Percentiles rank a stretch among this genome's conserved stretches.
These are phyloP conservation scores for Periophthalmus magnuspinnatus DNA, from an alignment of 2,797 vertebrate species.

Conservation along the genomic window DNA sequence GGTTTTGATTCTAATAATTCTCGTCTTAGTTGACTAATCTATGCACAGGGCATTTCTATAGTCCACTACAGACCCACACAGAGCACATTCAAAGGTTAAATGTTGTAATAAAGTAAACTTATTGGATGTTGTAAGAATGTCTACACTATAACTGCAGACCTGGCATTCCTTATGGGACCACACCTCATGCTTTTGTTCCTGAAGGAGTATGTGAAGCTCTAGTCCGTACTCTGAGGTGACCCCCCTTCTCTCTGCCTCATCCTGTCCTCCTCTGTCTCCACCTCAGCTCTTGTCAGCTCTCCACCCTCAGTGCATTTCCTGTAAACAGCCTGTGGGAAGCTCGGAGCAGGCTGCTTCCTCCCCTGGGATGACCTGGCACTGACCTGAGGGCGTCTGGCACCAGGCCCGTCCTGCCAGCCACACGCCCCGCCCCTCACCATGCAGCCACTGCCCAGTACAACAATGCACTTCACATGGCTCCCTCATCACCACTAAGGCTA, in stretches of 20 bases:
- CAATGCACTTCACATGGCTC: constrained; percentile 69
- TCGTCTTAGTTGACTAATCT: no score
- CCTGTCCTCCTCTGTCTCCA: constrained; percentile 60
- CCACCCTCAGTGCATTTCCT: constrained; percentile 89
- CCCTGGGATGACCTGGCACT: constrained; percentile 87
- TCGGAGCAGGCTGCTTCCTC: constrained; percentile 84
- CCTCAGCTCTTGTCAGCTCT: constrained; percentile 58
- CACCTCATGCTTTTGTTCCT: constrained; percentile 73
- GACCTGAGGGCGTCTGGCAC: constrained; percentile 79
- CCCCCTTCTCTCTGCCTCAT: constrained; percentile 40
- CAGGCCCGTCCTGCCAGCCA: constrained; percentile 70
- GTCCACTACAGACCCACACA: no score
- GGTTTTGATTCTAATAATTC: no score
- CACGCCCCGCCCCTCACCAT: constrained; percentile 62
- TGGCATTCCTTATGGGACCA: constrained; percentile 67
- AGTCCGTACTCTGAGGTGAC: constrained; percentile 28
- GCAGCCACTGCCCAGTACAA: constrained; percentile 67
- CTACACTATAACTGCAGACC: constrained; percentile 39
- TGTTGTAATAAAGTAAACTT: no score
- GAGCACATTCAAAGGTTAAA: no score
- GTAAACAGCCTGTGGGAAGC: constrained; percentile 87
- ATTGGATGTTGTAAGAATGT: background rate
- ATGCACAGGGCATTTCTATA: no score
- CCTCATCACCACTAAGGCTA: constrained; percentile 64
- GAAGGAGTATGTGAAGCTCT: constrained; percentile 65